phyloP scores from a whole-genome alignment of 2,888 invertebrate genomes.

The Coenonympha glycerion region DNA sequence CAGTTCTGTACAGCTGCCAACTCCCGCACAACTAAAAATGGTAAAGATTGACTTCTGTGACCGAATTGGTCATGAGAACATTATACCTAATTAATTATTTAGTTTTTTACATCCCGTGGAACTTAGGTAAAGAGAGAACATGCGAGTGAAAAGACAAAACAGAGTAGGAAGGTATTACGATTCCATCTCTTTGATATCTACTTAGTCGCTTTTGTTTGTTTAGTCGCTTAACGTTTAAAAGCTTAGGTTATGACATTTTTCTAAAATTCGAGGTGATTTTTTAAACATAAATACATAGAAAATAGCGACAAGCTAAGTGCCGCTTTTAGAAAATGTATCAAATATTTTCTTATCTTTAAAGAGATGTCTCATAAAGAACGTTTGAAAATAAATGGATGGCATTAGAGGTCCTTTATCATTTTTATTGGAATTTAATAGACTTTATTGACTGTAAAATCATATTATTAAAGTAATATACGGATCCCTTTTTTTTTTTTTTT shows the following conservation, averaged over 20 bases:
- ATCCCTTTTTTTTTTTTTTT: too few relatives aligned
- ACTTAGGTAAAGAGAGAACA: too few relatives aligned
- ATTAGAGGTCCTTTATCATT: constrained; percentile 1
- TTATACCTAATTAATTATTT: too few relatives aligned
- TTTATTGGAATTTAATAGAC: background rate
- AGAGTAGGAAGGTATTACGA: too few relatives aligned
- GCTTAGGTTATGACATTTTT: background rate
- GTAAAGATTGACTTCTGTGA: too few relatives aligned
- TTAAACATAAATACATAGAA: background rate
- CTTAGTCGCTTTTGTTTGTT: too few relatives aligned
- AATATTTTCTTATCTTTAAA: background rate
- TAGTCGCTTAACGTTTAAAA: background rate
- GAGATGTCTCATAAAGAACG: constrained; percentile 2
- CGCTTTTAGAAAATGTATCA: constrained; percentile 2
- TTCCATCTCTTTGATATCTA: too few relatives aligned
- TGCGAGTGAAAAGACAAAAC: too few relatives aligned
- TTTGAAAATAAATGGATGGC: background rate
- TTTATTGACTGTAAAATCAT: background rate
- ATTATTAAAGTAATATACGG: background rate
- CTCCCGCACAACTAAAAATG: too few relatives aligned
- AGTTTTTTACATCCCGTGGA: too few relatives aligned
- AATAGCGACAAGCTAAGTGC: background rate
- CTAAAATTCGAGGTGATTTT: background rate
- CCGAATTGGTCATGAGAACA: too few relatives aligned
- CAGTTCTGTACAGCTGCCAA: too few relatives aligned